Percentiles rank a stretch among this genome's conserved stretches.
phyloP scores from a whole-genome alignment of 2,888 invertebrate species.

The Melinaea menophilus region DNA sequence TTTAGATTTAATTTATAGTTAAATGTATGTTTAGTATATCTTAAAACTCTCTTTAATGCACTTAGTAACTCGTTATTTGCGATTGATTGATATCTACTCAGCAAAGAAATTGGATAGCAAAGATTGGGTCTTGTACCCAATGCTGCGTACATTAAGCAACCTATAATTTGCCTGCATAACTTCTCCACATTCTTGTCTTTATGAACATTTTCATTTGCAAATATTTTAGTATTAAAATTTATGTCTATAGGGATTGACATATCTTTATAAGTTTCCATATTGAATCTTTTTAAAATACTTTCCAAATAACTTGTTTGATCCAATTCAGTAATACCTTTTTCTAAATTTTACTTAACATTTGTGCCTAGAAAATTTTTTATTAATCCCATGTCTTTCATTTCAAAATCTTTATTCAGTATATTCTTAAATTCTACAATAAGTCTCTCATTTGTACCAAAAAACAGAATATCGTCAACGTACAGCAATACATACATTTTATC shows the following conservation, averaged over 20 bases:
- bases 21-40: not conserved
- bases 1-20: slow-evolving; percentile 13
- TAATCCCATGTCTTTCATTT: slow-evolving; percentile 3
- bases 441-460: slow-evolving; percentile 22
- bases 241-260: slow-evolving; percentile 30
- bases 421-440: slow-evolving; percentile 11
- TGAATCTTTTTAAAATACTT: slow-evolving; percentile 27
- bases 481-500: slow-evolving; percentile 28
- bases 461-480: not conserved
- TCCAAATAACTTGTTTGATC: slow-evolving; percentile 24
- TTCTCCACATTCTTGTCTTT: no score
- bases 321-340: slow-evolving; percentile 23
- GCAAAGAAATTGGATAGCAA: slow-evolving; percentile 24
- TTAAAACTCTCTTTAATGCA: no score
- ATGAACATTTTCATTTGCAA: slow-evolving; percentile 8
- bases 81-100: slow-evolving; percentile 26
- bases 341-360: slow-evolving; percentile 25
- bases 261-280: slow-evolving; percentile 30
- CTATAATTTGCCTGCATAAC: no score
- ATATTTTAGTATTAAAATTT: slow-evolving; percentile 29
- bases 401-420: slow-evolving; percentile 25
- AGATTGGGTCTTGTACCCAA: slow-evolving; percentile 32
- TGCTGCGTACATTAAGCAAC: slow-evolving; percentile 29
- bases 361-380: slow-evolving; percentile 28
- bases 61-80: slow-evolving; percentile 4